These are phyloP conservation scores for Oscheius myriophilus DNA, from an alignment of 2,888 invertebrate genomes.

Conservation along the genomic window DNA sequence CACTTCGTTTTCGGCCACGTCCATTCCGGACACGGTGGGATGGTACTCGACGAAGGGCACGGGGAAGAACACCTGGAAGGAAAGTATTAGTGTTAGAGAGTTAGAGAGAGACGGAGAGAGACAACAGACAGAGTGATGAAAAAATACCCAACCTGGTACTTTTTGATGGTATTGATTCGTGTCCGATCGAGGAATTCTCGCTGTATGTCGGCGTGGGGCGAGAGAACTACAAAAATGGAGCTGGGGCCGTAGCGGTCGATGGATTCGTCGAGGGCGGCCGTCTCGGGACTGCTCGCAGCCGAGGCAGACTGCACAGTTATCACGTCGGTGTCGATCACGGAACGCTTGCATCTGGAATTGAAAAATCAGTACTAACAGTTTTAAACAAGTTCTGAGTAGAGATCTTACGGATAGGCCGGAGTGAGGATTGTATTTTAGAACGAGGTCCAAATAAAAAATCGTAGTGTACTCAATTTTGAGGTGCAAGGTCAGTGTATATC, in stretches of 20 bases:
- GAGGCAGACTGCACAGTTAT: constrained; percentile 48
- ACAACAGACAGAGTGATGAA: not conserved
- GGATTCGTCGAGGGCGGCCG: constrained; percentile 66
- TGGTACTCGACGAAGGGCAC: constrained; percentile 89
- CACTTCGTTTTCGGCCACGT: constrained; percentile 50
- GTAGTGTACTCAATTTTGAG: too few relatives aligned
- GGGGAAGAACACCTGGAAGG: constrained; percentile 80
- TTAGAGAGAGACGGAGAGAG: not conserved
- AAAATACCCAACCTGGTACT: constrained; percentile 82
- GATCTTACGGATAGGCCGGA: too few relatives aligned
- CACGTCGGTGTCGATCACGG: constrained; percentile 60
- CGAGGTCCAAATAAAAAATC: too few relatives aligned
- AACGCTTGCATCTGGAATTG: constrained; percentile 56
- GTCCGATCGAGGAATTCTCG: constrained; percentile 90
- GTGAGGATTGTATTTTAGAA: too few relatives aligned
- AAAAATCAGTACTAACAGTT: not conserved
- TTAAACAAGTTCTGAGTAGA: too few relatives aligned
- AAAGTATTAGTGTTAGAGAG: not conserved
- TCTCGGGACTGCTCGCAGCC: constrained; percentile 26
- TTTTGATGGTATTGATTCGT: constrained; percentile 90
- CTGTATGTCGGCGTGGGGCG: constrained; percentile 77
- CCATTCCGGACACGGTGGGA: constrained; percentile 75
- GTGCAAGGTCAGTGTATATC: too few relatives aligned
- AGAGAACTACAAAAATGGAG: constrained; percentile 62
- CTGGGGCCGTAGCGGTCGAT: constrained; percentile 67